Evolutionary conservation across 1,140 invertebrate species (phyloP), one percentile per base, ranked within the genome.

Genomic region (Brachionus angularis): DNA sequence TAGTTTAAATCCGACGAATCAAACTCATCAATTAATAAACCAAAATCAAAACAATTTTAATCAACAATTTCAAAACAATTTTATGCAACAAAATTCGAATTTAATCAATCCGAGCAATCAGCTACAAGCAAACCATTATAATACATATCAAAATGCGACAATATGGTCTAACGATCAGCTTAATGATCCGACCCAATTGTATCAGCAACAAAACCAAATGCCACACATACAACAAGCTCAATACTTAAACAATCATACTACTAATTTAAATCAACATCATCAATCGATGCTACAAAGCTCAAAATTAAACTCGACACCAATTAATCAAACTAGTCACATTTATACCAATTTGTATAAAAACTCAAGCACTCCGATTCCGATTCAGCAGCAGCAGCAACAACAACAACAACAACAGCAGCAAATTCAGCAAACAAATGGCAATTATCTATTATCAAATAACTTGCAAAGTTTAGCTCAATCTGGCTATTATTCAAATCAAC

Each of bases 401-500:
- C 36, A 39, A 1, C 52, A 18, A 36, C 53, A 58, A 27, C 36
- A 39, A 23, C 39, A 58, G 10, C 53, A 58, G 3, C 53, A 58
- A 58, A 42, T 58, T n/a, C 29, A n/a, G 14, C 50, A 58, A 36
- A 33, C 5, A 29, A 58, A n/a, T n/a, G n/a, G n/a, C n/a, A n/a
- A n/a, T n/a, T 58, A 58, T 12, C 7, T 21, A 34, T 33, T 55
- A 31, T 39, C 53, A 21, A 58, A 36, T n/a, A 58, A 47, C 16
- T 21, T 42, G 25, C 18, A 46, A 12, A 62, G 21, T 42, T 39
- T 62, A 21, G 39, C 16, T 10, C 10, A 16, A 42, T 10, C 39
- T 16, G 58, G 58, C 21, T 67, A 67, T 31, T 67, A 67, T 44
- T 31, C 62, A 7, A 67, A 67, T 21, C 62, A 67, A 34, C 29